Base-by-base conservation (phyloP, 2,797 vertebrate genomes). In the Chelmon rostratus region DNA sequence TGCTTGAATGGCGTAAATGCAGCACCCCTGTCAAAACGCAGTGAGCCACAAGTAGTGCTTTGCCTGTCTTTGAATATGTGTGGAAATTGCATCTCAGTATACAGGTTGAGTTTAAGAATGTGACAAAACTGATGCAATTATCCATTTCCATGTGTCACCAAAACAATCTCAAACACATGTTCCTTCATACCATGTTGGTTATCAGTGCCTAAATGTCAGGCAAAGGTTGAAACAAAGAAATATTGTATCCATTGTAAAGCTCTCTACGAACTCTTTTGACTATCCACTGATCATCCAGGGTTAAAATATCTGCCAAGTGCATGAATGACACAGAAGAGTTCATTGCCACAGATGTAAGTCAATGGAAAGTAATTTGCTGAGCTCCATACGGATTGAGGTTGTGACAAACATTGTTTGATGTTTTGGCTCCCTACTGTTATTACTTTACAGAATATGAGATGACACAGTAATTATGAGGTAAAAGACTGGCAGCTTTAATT, bases 321-420 rank as follows among this genome's bases (percentile, higher is more conserved):
- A 96, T 96, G 81, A 84, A 96, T 88, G 94, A 95, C 75, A 92
- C 92, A 62, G 94, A 96, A 59, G 95, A 96, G 75, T 42, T 96
- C 54, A 92, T 95, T 88, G 95, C 95, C 1, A 96, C 95, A 83
- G 94, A 96, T 92, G 95, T 96, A 93, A 96, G 95, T 87, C 52
- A 89, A 66, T 78, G 50, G 72, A 78, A 84, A 83, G 78, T 82
- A 57, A 86, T 83, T 87, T 81, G 68, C 83, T 15, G 50, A 62
- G 75, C 63, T 80, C 62, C 71, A 76, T 75, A 75, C 13, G 9
- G 66, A 77, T 81, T 76, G 71, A 72, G 61, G 46, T 59, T 79
- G 59, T 86, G 76, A 86, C 83, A 42, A 42, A 90, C 68, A 76
- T 44, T 87, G 82, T 88, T 88, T 84, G 86, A 91, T 87, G 65